Conservation (phyloP, 1,140 invertebrate species). For the Oryctes rhinoceros region DNA sequence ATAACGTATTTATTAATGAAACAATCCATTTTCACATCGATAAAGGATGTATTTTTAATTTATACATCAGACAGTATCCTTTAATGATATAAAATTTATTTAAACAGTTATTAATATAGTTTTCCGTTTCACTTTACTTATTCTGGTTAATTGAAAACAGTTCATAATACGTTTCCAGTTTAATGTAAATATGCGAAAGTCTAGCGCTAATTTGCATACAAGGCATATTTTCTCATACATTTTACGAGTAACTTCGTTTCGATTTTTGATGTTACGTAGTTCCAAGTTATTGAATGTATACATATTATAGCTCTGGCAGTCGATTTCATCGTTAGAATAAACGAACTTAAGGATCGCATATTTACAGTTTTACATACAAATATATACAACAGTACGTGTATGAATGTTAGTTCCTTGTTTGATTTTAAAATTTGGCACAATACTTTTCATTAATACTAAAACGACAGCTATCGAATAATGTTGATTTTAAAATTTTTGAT, state of each 20-base stretch:
- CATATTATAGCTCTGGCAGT: neutral
- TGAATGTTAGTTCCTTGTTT: conserved; percentile 3
- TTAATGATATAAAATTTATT: conserved; percentile 47
- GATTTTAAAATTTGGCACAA: conserved; percentile 28
- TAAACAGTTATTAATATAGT: conserved; percentile 42
- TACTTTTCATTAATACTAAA: conserved; percentile 15
- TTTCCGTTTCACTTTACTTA: conserved; percentile 23
- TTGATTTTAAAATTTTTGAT: conserved; percentile 28
- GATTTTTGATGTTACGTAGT: neutral
- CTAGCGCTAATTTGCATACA: conserved; percentile 39
- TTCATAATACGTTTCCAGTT: conserved; percentile 2
- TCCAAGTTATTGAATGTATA: neutral
- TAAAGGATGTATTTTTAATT: conserved; percentile 51
- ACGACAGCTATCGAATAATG: conserved; percentile 29
- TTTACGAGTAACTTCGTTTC: neutral
- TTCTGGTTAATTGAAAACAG: conserved; percentile 10
- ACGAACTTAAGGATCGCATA: conserved; percentile 19
- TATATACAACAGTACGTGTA: conserved; percentile 19
- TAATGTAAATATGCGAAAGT: conserved; percentile 46
- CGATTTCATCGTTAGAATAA: neutral
- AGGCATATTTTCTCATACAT: conserved; percentile 14
- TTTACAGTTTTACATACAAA: conserved; percentile 26
- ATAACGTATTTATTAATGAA: conserved; percentile 50
- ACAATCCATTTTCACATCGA: conserved; percentile 53
- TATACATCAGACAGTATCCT: conserved; percentile 44